Evolutionary conservation across 1,140 invertebrate species (phyloP).

Genomic region (Hypsibius dujardini): DNA sequence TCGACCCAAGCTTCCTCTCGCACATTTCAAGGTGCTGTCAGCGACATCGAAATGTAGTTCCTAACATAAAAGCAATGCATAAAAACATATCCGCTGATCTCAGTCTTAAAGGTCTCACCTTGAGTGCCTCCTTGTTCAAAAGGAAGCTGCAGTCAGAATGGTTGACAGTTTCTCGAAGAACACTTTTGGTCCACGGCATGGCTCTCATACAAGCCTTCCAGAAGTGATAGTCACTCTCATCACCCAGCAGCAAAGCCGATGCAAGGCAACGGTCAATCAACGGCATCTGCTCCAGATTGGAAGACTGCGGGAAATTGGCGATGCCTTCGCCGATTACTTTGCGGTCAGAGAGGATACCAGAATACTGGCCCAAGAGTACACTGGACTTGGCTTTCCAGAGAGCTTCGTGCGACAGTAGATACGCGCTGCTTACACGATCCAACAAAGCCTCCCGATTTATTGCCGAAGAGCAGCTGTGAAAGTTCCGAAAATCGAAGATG

Average conservation of each 20-base stretch:
- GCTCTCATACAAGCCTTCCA: conserved; percentile 34
- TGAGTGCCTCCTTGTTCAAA: background rate
- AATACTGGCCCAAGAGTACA: background rate
- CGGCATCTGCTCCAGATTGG: background rate
- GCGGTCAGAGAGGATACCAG: no score
- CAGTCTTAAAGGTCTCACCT: background rate
- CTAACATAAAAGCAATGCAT: conserved; percentile 28
- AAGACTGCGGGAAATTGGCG: no score
- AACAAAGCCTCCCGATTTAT: background rate
- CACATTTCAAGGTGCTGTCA: background rate
- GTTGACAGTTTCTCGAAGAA: background rate
- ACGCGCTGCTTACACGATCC: background rate
- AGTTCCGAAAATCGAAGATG: background rate
- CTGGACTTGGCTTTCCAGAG: background rate
- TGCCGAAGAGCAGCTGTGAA: background rate
- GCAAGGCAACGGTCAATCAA: conserved; percentile 36
- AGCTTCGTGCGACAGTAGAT: background rate
- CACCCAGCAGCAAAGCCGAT: conserved; percentile 38
- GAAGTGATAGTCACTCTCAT: conserved; percentile 38
- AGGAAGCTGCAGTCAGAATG: background rate
- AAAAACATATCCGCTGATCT: conserved; percentile 23
- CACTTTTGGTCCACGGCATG: background rate
- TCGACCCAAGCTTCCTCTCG: no score
- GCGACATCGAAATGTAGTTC: conserved; percentile 36
- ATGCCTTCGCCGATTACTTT: no score